phyloP scores from a whole-genome alignment of 2,797 vertebrate genomes.

The Galago senegalensis region DNA sequence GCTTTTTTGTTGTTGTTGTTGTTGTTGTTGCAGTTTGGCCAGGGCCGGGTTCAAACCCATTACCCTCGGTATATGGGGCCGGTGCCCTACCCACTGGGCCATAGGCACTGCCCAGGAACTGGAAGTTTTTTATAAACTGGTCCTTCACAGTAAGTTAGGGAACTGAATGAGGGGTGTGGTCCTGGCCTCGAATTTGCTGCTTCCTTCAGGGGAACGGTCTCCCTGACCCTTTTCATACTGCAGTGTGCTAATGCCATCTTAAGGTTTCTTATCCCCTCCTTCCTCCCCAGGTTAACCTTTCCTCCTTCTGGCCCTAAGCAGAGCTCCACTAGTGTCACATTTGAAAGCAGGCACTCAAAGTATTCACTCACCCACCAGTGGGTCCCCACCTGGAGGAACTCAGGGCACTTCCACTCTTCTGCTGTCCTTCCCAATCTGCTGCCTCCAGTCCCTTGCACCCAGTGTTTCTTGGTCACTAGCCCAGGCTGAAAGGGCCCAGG shows the following conservation, averaged over 20 bases:
- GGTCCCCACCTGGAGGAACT: neutral
- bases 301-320: neutral
- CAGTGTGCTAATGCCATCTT: neutral
- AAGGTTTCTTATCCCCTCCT: accelerated
- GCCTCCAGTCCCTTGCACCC: neutral
- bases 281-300: accelerated
- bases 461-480: neutral
- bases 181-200: neutral
- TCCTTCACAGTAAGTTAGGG: neutral
- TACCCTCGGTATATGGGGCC: too few relatives aligned
- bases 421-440: neutral
- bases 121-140: neutral
- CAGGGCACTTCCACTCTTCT: neutral
- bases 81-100: too few relatives aligned
- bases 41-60: too few relatives aligned
- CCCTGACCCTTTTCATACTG: neutral
- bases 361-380: accelerated
- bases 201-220: neutral
- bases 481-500: neutral
- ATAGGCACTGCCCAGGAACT: neutral
- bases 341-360: neutral
- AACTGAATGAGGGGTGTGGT: neutral
- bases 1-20: too few relatives aligned
- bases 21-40: too few relatives aligned
- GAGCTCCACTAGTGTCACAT: neutral